phyloP scores from a whole-genome alignment of 2,888 invertebrate species.

The Auanema sp. region DNA sequence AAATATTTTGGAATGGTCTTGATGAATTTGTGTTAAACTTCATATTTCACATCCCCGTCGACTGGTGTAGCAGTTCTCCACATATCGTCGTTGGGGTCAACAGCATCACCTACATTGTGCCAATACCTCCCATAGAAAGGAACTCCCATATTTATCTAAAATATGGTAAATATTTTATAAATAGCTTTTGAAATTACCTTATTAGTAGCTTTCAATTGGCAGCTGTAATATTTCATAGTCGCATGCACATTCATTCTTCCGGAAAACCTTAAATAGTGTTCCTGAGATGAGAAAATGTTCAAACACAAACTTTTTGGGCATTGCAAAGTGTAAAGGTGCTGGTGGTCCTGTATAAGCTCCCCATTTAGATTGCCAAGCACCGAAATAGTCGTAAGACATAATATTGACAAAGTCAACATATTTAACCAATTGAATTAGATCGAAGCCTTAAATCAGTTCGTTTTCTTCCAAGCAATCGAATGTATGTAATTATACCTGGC shows the following conservation, averaged over 20 bases:
- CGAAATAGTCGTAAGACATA: constrained; percentile 64
- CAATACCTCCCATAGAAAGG: constrained; percentile 63
- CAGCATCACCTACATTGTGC: constrained; percentile 59
- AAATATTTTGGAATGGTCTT: constrained; percentile 1
- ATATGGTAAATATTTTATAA: constrained; percentile 8
- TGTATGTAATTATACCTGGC: constrained; percentile 29
- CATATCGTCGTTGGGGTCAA: constrained; percentile 58
- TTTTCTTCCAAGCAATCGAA: neutral
- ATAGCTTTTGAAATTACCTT: constrained; percentile 15
- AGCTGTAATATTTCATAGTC: constrained; percentile 62
- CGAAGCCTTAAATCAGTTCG: constrained; percentile 46
- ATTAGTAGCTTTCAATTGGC: constrained; percentile 41
- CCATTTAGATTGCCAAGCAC: constrained; percentile 61
- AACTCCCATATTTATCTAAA: constrained; percentile 58
- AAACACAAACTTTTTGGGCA: constrained; percentile 41
- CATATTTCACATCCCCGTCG: constrained; percentile 39
- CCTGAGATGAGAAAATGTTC: neutral
- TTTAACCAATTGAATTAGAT: constrained; percentile 52
- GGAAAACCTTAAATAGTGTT: constrained; percentile 40
- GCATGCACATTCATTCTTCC: constrained; percentile 62
- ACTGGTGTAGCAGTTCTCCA: constrained; percentile 56
- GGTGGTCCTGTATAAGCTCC: constrained; percentile 63
- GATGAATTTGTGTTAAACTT: constrained; percentile 11
- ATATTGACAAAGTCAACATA: constrained; percentile 63
- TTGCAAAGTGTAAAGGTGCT: constrained; percentile 60